Conservation (phyloP, 1,140 invertebrate genomes). For the Liolophura sinensis region DNA sequence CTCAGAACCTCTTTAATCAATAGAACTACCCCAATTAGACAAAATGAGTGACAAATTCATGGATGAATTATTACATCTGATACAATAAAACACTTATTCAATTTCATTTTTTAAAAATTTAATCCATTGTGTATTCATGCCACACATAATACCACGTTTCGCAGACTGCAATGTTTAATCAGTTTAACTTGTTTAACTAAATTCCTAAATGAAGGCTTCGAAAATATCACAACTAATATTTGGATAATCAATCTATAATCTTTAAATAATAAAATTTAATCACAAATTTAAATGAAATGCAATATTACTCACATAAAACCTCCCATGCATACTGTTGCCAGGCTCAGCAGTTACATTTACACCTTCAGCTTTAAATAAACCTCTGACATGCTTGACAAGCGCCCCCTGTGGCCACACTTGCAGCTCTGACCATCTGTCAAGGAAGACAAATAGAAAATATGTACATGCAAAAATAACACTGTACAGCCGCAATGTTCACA, state of each 20-base stretch:
- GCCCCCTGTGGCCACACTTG: slow-evolving; percentile 78
- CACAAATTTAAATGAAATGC: background rate
- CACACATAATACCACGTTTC: too few relatives aligned
- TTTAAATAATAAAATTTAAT: slow-evolving; percentile 3
- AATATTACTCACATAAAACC: slow-evolving; percentile 81
- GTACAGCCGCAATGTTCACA: background rate
- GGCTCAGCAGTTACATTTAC: slow-evolving; percentile 78
- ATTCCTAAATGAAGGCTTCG: too few relatives aligned
- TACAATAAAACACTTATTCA: too few relatives aligned
- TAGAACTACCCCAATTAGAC: too few relatives aligned
- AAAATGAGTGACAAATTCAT: too few relatives aligned
- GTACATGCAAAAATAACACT: background rate
- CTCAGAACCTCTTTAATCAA: too few relatives aligned
- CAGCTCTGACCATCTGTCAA: slow-evolving; percentile 71
- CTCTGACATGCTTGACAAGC: slow-evolving; percentile 77
- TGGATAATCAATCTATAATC: background rate
- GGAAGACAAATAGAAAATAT: slow-evolving; percentile 4
- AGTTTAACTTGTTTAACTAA: too few relatives aligned
- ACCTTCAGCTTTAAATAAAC: slow-evolving; percentile 79
- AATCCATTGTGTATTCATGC: too few relatives aligned
- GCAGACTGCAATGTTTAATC: too few relatives aligned
- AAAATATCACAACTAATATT: background rate
- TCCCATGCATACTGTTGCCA: slow-evolving; percentile 76
- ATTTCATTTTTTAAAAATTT: too few relatives aligned
- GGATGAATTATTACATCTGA: too few relatives aligned